Conservation (phyloP, 2,888 invertebrate genomes). For the Timandra comae region DNA sequence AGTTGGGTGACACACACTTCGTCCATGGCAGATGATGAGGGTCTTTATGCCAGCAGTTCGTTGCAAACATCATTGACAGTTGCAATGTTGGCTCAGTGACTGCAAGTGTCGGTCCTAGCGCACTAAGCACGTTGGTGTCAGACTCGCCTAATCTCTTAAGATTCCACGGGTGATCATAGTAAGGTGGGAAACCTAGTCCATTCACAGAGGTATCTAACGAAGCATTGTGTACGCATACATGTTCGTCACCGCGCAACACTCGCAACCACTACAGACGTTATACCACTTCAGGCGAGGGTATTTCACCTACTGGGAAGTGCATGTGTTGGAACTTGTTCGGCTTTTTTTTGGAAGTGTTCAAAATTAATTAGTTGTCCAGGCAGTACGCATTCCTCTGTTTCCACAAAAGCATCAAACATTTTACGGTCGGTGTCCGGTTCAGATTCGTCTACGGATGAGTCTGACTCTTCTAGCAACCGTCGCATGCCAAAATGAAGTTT, state of each 20-base stretch:
- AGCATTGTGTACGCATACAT: constrained; percentile 92
- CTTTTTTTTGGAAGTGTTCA: too few species aligned
- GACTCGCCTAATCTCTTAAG: constrained; percentile 90
- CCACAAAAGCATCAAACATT: too few species aligned
- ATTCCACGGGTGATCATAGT: constrained; percentile 92
- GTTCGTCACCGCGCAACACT: constrained; percentile 84
- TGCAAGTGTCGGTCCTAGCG: constrained; percentile 89
- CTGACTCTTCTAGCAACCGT: too few species aligned
- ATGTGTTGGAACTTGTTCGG: too few species aligned
- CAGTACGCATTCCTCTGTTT: too few species aligned
- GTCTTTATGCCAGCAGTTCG: constrained; percentile 96
- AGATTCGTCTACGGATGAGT: too few species aligned
- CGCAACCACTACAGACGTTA: constrained; percentile 91
- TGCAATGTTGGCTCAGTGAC: constrained; percentile 94
- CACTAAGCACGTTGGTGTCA: constrained; percentile 85
- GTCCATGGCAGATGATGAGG: constrained; percentile 95
- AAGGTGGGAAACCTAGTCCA: constrained; percentile 90
- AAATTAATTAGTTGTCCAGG: too few species aligned
- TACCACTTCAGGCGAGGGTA: too few species aligned
- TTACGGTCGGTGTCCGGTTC: too few species aligned
- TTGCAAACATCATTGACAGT: constrained; percentile 94
- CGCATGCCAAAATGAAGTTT: too few species aligned
- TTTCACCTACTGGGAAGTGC: too few species aligned
- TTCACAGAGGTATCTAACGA: constrained; percentile 91
- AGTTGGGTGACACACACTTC: too few species aligned